Conservation (phyloP, 2,113 vertebrate species). For the Rostratula benghalensis region DNA sequence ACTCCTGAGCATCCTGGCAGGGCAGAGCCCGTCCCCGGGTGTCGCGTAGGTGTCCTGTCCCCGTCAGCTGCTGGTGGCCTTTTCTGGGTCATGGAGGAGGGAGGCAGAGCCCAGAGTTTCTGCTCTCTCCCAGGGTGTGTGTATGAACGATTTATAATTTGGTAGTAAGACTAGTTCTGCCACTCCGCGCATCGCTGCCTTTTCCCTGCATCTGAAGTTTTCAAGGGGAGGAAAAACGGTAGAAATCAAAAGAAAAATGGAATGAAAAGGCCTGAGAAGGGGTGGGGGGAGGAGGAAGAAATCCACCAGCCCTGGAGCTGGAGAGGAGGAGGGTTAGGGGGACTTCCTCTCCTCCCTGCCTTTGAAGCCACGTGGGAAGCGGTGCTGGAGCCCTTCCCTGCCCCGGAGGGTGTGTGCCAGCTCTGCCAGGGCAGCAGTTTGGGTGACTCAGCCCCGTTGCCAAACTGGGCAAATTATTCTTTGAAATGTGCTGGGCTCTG, state of each 20-base stretch:
- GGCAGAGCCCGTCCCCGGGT: not conserved
- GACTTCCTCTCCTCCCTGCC: not conserved
- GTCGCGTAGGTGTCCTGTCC: not conserved
- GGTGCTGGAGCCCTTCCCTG: accelerated
- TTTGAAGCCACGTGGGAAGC: not conserved
- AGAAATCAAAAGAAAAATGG: not conserved
- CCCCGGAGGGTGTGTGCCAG: not conserved
- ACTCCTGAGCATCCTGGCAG: not conserved
- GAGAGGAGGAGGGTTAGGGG: not conserved
- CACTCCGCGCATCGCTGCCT: not conserved
- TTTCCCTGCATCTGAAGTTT: not conserved
- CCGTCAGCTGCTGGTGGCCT: accelerated
- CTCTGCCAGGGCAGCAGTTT: accelerated
- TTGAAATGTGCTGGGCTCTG: not conserved
- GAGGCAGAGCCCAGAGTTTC: not conserved
- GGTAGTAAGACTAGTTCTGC: slow-evolving; percentile 26
- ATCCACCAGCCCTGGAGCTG: not conserved
- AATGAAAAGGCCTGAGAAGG: not conserved
- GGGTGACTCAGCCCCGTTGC: not conserved
- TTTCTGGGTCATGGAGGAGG: not conserved
- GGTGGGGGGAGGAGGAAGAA: not conserved
- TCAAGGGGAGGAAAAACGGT: not conserved
- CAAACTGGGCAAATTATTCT: not conserved
- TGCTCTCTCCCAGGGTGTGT: not conserved
- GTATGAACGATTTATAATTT: slow-evolving; percentile 29